These are phyloP conservation scores for Euwallacea fornicatus DNA, from an alignment of 1,140 invertebrate genomes.

Conservation along the genomic window DNA sequence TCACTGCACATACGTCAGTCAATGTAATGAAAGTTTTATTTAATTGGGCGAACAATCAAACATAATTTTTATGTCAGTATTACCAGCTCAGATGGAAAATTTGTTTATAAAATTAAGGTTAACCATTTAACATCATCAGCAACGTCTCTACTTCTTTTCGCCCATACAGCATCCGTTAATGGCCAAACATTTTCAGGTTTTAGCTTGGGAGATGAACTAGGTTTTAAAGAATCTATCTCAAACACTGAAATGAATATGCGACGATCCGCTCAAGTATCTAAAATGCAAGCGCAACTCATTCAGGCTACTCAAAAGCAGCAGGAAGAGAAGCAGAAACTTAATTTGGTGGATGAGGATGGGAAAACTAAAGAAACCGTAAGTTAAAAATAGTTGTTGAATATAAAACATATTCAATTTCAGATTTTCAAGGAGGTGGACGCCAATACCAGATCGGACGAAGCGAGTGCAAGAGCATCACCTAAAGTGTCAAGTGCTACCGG, in stretches of 20 bases:
- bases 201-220: slow-evolving; percentile 79
- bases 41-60: background rate
- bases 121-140: too few species aligned
- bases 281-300: slow-evolving; percentile 43
- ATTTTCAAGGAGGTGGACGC: too few species aligned
- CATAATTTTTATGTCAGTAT: too few species aligned
- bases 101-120: too few species aligned
- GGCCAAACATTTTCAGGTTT: slow-evolving; percentile 62
- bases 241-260: slow-evolving; percentile 70
- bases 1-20: too few species aligned
- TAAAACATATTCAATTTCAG: too few species aligned
- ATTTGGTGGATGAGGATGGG: too few species aligned
- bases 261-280: slow-evolving; percentile 60
- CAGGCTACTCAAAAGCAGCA: slow-evolving; percentile 43
- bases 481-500: background rate
- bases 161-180: background rate
- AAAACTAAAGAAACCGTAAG: too few species aligned
- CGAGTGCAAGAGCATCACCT: background rate
- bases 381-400: too few species aligned
- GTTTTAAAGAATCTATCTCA: slow-evolving; percentile 75
- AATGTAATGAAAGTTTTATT: too few species aligned
- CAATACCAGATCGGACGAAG: background rate
- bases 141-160: too few species aligned
- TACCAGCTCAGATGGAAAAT: too few species aligned
- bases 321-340: slow-evolving; percentile 22